Percentiles rank a stretch among this genome's conserved stretches.
Conservation (phyloP, 2,113 vertebrate genomes). For the Nesoenas mayeri region DNA sequence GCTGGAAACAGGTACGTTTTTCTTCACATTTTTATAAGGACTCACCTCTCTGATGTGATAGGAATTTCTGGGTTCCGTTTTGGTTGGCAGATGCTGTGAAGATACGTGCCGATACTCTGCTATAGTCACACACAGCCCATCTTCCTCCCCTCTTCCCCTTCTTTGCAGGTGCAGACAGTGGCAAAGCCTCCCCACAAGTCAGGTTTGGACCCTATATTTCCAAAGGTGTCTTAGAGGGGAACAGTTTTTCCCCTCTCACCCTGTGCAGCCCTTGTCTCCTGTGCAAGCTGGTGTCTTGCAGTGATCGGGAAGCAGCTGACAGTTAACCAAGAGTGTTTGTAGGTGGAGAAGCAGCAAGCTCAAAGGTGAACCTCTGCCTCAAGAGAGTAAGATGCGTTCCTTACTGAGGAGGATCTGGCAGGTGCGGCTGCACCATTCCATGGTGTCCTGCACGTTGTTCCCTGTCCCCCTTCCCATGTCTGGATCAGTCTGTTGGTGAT, state of each 20-base stretch:
- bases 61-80: neutral
- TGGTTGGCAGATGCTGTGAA: neutral
- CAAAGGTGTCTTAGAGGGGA: neutral
- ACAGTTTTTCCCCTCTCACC: neutral
- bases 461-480: neutral
- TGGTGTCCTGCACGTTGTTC: accelerated
- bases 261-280: neutral
- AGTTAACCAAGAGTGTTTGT: neutral
- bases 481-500: neutral
- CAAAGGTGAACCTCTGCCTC: neutral
- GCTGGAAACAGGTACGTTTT: neutral
- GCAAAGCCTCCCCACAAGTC: neutral
- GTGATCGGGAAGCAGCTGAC: neutral
- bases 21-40: neutral
- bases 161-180: neutral
- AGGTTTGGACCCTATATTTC: neutral
- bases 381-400: neutral
- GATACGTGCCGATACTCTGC: accelerated
- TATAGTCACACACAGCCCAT: neutral
- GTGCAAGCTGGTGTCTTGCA: neutral
- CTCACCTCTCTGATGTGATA: neutral
- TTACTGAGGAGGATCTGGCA: neutral
- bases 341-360: neutral
- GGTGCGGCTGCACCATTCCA: neutral
- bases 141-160: neutral